These are phyloP conservation scores for Balearica regulorum DNA, from an alignment of 2,797 vertebrate species.

Conservation along the genomic window DNA sequence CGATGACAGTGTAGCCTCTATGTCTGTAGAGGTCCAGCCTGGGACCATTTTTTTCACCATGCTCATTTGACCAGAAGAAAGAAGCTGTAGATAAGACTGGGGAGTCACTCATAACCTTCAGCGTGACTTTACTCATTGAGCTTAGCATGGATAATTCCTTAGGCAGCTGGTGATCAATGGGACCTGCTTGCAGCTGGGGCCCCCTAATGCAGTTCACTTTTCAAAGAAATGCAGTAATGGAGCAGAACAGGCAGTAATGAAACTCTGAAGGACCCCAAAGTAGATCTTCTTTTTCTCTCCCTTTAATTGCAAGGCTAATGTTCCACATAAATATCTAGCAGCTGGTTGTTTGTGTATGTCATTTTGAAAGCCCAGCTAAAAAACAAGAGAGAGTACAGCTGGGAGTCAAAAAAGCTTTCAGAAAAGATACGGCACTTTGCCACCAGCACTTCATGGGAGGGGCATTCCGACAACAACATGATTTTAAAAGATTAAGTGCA, in stretches of 20 bases:
- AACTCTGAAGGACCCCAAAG: constrained; percentile 18
- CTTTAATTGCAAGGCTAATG: constrained; percentile 53
- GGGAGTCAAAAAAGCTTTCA: constrained; percentile 53
- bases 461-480: not conserved
- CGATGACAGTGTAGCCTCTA: not conserved
- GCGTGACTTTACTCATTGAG: not conserved
- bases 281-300: constrained; percentile 26
- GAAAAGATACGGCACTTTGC: constrained; percentile 35
- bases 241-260: constrained; percentile 31
- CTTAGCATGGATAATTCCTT: not conserved
- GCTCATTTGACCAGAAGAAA: not conserved
- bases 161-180: not conserved
- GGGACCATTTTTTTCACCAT: not conserved
- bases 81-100: not conserved
- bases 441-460: not conserved
- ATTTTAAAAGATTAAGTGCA: constrained; percentile 32
- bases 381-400: constrained; percentile 51
- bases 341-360: constrained; percentile 52
- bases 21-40: not conserved
- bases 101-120: not conserved
- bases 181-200: constrained; percentile 3
- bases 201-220: not conserved
- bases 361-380: constrained; percentile 45
- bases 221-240: not conserved
- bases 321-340: constrained; percentile 58